Conservation (phyloP, 2,888 invertebrate species). For the Nomada lathburiana region DNA sequence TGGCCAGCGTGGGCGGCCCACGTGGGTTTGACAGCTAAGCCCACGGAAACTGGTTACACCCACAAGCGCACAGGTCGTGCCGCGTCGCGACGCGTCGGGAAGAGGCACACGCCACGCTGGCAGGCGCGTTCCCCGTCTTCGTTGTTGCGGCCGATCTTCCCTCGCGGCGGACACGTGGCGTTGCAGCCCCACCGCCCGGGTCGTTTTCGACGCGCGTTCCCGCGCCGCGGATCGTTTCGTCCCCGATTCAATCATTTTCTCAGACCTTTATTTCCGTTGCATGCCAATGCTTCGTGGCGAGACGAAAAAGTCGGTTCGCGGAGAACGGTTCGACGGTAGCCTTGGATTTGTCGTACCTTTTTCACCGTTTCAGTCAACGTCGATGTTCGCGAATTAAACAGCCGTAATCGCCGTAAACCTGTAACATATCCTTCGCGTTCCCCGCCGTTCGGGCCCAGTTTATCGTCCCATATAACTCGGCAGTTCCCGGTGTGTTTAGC, state of each 20-base stretch:
- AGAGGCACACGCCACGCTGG: conserved; percentile 69
- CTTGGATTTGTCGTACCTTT: background rate
- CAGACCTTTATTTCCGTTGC: background rate
- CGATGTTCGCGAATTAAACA: conserved; percentile 1
- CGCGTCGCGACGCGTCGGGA: conserved; percentile 35
- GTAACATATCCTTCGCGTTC: background rate
- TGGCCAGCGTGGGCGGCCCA: conserved; percentile 82
- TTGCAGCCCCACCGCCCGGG: conserved; percentile 33
- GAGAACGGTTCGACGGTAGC: background rate
- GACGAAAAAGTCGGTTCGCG: background rate
- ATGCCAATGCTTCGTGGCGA: background rate
- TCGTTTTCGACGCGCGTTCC: conserved; percentile 22
- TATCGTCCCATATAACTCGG: conserved; percentile 32
- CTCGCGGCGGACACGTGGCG: conserved; percentile 59
- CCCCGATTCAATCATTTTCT: too few relatives aligned
- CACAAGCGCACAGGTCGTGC: conserved; percentile 71
- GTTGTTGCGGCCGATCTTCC: conserved; percentile 44
- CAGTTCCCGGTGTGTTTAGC: conserved; percentile 4
- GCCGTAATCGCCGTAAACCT: conserved; percentile 1
- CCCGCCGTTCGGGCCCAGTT: background rate
- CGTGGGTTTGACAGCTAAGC: conserved; percentile 84
- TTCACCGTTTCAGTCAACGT: background rate
- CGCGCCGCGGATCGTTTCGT: background rate
- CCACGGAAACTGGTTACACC: conserved; percentile 84
- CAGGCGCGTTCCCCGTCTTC: conserved; percentile 47